Percentiles rank a stretch among this genome's conserved stretches.
Evolutionary conservation across 53 echinoderm and acorn worm species (phyloP).

Genomic region (Holothuria leucospilota): DNA sequence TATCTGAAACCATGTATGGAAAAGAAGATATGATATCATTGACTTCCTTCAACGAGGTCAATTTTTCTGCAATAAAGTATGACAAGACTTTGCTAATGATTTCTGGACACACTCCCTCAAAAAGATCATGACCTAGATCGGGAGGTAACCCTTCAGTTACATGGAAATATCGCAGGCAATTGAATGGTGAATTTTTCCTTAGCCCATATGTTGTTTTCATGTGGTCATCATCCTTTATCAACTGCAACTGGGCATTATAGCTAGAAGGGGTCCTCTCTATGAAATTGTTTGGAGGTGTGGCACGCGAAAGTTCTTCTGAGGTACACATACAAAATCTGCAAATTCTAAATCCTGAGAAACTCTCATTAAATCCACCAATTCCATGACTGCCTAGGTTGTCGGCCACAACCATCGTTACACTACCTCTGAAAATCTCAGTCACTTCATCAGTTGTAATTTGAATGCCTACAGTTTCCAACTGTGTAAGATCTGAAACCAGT

Average conservation of each 20-base stretch:
- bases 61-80: too few species aligned
- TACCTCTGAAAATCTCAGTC: too few species aligned
- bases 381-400: constrained; percentile 70
- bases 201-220: too few species aligned
- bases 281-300: constrained; percentile 1
- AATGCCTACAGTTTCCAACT: too few species aligned
- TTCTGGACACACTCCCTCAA: too few species aligned
- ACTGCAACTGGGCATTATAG: constrained; percentile 51
- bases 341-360: too few species aligned
- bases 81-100: too few species aligned
- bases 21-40: constrained; percentile 35
- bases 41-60: constrained; percentile 68
- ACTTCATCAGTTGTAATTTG: too few species aligned
- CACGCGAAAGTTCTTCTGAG: constrained; percentile 5
- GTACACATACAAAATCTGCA: too few species aligned
- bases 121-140: constrained; percentile 64
- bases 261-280: too few species aligned
- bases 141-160: constrained; percentile 57
- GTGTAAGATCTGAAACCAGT: constrained; percentile 46
- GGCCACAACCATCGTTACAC: too few species aligned
- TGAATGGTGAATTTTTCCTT: too few species aligned
- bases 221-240: constrained; percentile 32
- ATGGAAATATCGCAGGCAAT: constrained; percentile 56
- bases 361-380: constrained; percentile 64
- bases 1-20: constrained; percentile 26